These are phyloP conservation scores for Julus scanicus DNA, from an alignment of 2,888 invertebrate species.

Conservation along the genomic window DNA sequence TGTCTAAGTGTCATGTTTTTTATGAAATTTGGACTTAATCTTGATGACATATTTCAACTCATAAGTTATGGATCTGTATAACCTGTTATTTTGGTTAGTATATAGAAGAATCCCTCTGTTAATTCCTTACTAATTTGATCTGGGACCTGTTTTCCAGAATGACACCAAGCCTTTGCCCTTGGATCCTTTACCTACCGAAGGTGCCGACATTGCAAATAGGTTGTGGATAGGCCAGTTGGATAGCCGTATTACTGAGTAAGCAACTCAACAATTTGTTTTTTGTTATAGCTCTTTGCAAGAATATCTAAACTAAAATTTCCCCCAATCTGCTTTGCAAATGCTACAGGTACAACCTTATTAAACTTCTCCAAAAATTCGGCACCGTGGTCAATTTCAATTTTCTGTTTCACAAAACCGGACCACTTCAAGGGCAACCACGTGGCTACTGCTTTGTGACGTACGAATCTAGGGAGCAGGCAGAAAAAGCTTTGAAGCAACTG, in stretches of 20 bases:
- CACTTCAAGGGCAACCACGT: constrained; percentile 86
- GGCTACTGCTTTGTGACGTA: constrained; percentile 96
- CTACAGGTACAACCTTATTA: constrained; percentile 80
- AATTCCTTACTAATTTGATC: neutral
- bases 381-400: constrained; percentile 95
- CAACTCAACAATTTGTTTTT: neutral
- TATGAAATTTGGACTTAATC: too few relatives aligned
- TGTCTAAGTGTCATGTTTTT: too few relatives aligned
- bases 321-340: neutral
- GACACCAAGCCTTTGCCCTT: constrained; percentile 54
- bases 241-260: constrained; percentile 92
- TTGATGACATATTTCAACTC: too few relatives aligned
- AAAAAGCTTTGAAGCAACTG: constrained; percentile 77
- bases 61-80: too few relatives aligned
- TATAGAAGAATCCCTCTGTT: too few relatives aligned
- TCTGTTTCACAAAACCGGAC: constrained; percentile 91
- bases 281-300: neutral
- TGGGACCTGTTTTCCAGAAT: constrained; percentile 32
- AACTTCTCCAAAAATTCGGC: constrained; percentile 95
- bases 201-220: constrained; percentile 72
- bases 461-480: constrained; percentile 74
- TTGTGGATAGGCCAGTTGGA: constrained; percentile 95
- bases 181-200: constrained; percentile 47
- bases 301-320: too few relatives aligned
- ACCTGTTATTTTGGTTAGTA: too few relatives aligned